These are phyloP conservation scores for Nymphalis urticae DNA, from an alignment of 2,888 invertebrate species.

Conservation along the genomic window DNA sequence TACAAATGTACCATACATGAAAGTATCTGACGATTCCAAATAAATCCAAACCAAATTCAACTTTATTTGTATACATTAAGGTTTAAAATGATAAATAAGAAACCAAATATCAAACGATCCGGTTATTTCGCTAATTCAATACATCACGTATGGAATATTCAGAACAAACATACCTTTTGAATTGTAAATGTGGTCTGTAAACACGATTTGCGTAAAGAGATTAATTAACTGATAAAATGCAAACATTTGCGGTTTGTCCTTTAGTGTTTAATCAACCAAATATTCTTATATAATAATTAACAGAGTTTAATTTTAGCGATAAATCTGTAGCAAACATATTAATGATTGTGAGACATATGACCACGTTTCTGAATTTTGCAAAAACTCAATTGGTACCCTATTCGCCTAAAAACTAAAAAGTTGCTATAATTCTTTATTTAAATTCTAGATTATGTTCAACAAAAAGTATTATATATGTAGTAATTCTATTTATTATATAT, in stretches of 20 bases:
- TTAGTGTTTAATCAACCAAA: conserved; percentile 12
- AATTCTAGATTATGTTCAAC: no score
- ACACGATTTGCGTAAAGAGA: conserved; percentile 42
- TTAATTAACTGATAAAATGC: conserved; percentile 35
- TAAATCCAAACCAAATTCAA: not conserved
- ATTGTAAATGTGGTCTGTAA: conserved; percentile 42
- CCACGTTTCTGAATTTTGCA: no score
- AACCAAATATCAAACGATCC: not conserved
- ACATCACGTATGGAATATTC: conserved; percentile 40
- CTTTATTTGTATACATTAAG: not conserved
- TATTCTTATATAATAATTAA: not conserved
- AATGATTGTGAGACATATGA: no score
- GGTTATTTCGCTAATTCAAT: conserved; percentile 26
- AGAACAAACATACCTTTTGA: conserved; percentile 43
- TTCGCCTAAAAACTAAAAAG: no score
- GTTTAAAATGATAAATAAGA: not conserved
- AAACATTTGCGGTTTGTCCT: conserved; percentile 30
- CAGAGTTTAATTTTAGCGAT: not conserved
- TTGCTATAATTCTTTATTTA: no score
- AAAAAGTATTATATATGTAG: no score
- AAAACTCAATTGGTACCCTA: no score
- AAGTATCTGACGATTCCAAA: not conserved
- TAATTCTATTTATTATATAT: no score
- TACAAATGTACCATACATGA: not conserved
- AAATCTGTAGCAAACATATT: no score